Percentiles rank a stretch among this genome's conserved stretches.
These are phyloP conservation scores for Ranitomeya variabilis DNA, from an alignment of 2,113 vertebrate genomes.

Conservation along the genomic window DNA sequence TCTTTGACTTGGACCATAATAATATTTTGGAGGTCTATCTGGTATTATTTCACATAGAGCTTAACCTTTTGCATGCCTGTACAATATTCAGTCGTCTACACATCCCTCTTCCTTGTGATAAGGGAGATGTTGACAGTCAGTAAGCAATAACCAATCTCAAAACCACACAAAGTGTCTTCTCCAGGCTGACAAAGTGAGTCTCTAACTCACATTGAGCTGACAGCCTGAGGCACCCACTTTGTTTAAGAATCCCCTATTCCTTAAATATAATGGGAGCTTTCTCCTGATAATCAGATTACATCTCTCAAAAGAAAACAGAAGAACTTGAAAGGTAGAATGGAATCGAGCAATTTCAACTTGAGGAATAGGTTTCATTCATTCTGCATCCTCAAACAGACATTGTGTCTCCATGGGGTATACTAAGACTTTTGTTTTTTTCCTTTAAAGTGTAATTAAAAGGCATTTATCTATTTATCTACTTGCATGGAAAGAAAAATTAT, in stretches of 20 bases:
- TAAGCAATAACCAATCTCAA: constrained; percentile 30
- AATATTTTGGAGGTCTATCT: not conserved
- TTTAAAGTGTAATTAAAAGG: not conserved
- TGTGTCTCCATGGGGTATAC: not conserved
- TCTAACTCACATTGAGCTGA: constrained; percentile 31
- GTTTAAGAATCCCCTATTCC: constrained; percentile 4
- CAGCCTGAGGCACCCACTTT: constrained; percentile 16
- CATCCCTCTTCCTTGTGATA: not conserved
- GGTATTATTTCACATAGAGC: constrained; percentile 1
- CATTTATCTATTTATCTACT: not conserved
- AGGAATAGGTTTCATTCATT: constrained; percentile 1
- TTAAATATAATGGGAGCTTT: constrained; percentile 32
- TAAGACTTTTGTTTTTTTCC: not conserved
- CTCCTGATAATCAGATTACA: constrained; percentile 7
- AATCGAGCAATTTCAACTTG: constrained; percentile 14
- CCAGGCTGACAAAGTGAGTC: constrained; percentile 40
- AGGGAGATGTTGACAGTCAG: constrained; percentile 3
- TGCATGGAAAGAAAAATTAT: not conserved
- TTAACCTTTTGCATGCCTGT: not conserved
- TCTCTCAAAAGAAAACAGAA: constrained; percentile 24
- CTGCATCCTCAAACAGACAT: not conserved
- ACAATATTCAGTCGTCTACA: not conserved
- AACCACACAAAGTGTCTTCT: constrained; percentile 23
- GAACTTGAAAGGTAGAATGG: constrained; percentile 3
- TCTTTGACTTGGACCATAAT: too few species aligned